Conservation (phyloP, 2,888 invertebrate genomes). For the Nomada hirtipes region DNA sequence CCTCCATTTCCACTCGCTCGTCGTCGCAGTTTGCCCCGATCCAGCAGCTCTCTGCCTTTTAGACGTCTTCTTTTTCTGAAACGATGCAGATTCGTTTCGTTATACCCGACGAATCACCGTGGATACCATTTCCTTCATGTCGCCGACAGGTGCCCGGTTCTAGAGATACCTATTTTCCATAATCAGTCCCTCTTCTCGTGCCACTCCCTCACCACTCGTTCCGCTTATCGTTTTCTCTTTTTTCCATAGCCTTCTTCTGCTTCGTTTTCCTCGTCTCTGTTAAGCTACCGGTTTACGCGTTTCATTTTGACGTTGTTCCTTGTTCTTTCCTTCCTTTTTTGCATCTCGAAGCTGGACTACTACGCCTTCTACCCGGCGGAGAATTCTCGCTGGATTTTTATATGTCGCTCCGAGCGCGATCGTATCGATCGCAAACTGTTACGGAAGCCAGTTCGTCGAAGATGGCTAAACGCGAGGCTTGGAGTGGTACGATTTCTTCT, state of each 20-base stretch:
- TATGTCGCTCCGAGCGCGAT: conserved; percentile 12
- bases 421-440: conserved; percentile 9
- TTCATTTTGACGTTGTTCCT: conserved; percentile 36
- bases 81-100: conserved; percentile 61
- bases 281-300: conserved; percentile 27
- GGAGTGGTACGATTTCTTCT: too few relatives aligned
- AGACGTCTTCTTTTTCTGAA: conserved; percentile 55
- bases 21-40: conserved; percentile 2
- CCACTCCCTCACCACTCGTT: neutral
- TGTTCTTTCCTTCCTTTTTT: neutral
- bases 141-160: conserved; percentile 67
- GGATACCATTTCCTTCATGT: conserved; percentile 73
- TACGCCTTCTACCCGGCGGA: neutral
- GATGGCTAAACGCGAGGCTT: too few relatives aligned
- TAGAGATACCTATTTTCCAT: conserved; percentile 70
- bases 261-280: neutral
- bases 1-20: conserved; percentile 3
- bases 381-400: conserved; percentile 18
- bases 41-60: neutral
- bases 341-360: neutral
- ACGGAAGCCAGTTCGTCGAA: too few relatives aligned
- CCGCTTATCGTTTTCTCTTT: neutral
- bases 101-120: conserved; percentile 66
- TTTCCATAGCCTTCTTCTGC: neutral
- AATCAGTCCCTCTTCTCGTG: conserved; percentile 41